Evolutionary conservation across 2,113 vertebrate species (phyloP).

Genomic region (Athene cunicularia): DNA sequence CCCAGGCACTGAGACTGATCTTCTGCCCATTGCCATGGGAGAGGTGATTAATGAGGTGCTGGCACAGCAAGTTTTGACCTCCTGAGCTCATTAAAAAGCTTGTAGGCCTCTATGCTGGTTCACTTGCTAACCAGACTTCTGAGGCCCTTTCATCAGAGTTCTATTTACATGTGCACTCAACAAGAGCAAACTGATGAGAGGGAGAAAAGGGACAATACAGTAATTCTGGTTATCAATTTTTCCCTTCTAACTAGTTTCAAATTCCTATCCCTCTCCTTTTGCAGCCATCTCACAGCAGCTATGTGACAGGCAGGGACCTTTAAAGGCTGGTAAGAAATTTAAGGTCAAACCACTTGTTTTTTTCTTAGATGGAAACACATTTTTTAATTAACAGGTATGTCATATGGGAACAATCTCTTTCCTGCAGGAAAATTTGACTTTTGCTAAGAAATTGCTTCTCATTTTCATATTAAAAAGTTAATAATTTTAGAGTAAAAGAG

Average conservation of each 20-base stretch:
- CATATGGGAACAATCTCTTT: background rate
- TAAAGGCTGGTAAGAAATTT: background rate
- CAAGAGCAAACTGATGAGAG: background rate
- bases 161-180: accelerated
- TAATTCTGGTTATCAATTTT: background rate
- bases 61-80: background rate
- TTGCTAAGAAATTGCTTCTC: background rate
- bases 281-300: background rate
- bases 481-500: background rate
- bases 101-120: background rate
- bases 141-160: background rate
- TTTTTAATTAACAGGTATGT: background rate
- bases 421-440: background rate
- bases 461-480: background rate
- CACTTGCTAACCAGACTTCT: background rate
- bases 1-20: too few relatives aligned
- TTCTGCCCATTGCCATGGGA: background rate
- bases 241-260: background rate
- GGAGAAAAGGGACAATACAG: background rate
- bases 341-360: background rate
- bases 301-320: background rate
- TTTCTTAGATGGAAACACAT: background rate
- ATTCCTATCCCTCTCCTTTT: background rate
- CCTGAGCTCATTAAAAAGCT: background rate
- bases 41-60: background rate